Percentiles rank a stretch among this genome's conserved stretches.
These are phyloP conservation scores for Eurosta solidaginis DNA, from an alignment of 1,140 invertebrate genomes.

Conservation along the genomic window DNA sequence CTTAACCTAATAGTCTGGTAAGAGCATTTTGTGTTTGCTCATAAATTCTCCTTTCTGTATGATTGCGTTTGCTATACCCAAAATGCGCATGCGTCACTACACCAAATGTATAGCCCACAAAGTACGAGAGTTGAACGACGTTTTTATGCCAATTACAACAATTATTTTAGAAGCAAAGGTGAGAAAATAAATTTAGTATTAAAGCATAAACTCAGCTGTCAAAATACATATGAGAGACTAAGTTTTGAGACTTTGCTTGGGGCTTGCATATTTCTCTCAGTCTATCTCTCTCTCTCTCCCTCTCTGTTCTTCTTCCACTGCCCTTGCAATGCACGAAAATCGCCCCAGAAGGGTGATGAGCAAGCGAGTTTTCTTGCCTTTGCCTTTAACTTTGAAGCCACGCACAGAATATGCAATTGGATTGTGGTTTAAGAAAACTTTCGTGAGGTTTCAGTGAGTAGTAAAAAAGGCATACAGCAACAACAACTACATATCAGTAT, in stretches of 20 bases:
- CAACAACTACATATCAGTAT: too few species aligned
- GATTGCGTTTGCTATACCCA: not conserved
- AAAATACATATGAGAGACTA: too few species aligned
- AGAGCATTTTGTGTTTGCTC: too few species aligned
- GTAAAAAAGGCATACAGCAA: too few species aligned
- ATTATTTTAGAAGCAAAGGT: not conserved
- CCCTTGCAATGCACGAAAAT: not conserved
- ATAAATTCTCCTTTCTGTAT: too few species aligned
- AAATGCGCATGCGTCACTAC: not conserved
- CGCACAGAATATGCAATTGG: constrained; percentile 8
- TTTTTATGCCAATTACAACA: not conserved
- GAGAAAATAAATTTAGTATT: not conserved
- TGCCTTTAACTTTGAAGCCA: not conserved
- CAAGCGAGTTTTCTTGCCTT: not conserved
- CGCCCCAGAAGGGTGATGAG: not conserved
- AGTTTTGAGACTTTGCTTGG: too few species aligned
- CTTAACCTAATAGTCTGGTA: too few species aligned
- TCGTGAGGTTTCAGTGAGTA: too few species aligned
- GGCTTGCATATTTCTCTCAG: too few species aligned
- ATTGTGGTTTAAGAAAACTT: constrained; percentile 19
- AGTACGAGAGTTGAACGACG: not conserved
- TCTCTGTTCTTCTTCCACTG: too few species aligned
- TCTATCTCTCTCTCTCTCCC: too few species aligned
- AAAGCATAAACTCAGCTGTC: not conserved
- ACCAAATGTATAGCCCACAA: not conserved